phyloP scores from a whole-genome alignment of 2,113 vertebrate species.

The Aleadryas rufinucha region DNA sequence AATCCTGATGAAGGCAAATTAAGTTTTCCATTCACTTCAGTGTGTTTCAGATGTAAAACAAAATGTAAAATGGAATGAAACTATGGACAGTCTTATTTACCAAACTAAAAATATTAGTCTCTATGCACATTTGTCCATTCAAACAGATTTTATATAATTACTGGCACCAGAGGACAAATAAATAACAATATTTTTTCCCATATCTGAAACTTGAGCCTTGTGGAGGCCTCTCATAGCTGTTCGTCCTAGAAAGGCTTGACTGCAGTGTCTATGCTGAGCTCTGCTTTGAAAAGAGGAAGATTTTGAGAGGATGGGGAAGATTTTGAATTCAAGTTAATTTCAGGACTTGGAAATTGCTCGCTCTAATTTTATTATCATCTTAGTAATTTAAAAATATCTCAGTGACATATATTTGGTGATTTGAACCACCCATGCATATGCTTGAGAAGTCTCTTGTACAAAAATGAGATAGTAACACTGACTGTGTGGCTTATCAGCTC shows the following conservation, averaged over 20 bases:
- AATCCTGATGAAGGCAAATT: background rate
- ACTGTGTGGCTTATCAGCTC: background rate
- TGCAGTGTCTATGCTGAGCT: background rate
- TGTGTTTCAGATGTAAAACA: background rate
- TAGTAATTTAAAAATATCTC: background rate
- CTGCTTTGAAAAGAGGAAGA: background rate
- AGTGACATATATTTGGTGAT: background rate
- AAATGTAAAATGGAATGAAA: background rate
- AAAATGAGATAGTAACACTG: background rate
- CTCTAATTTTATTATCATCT: background rate
- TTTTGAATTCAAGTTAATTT: background rate
- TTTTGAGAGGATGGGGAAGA: background rate
- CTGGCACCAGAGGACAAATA: background rate
- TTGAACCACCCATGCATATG: background rate
- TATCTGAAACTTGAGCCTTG: background rate
- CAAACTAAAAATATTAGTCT: background rate
- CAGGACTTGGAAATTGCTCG: background rate
- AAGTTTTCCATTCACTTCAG: background rate
- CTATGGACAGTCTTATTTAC: background rate
- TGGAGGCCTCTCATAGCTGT: background rate
- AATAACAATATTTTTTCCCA: background rate
- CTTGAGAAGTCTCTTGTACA: background rate
- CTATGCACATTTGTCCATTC: background rate
- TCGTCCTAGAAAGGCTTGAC: background rate
- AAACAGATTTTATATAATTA: background rate